A percentile compares a stretch with the other conserved stretches of the same genome.
Evolutionary conservation across 2,888 invertebrate genomes (phyloP).

Genomic region (Zygogramma bicolorata): DNA sequence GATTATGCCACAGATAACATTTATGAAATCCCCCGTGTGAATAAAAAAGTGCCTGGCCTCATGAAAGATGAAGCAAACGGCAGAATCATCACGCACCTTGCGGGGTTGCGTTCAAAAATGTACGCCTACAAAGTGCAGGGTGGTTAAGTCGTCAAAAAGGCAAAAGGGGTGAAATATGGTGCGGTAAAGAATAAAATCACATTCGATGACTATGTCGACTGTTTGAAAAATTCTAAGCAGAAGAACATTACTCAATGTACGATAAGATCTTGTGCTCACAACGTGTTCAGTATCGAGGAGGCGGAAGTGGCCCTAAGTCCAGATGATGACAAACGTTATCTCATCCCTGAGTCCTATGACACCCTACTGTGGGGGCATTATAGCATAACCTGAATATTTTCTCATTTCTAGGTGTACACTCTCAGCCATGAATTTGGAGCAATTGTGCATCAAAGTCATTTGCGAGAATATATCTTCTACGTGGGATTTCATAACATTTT

Average conservation of each 20-base stretch:
- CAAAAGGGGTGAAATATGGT: conserved; percentile 5
- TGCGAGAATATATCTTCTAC: not conserved
- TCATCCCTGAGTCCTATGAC: not conserved
- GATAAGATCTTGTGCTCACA: not conserved
- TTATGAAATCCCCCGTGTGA: conserved; percentile 31
- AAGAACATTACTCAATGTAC: not conserved
- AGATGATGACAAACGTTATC: conserved; percentile 6
- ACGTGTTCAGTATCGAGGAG: conserved; percentile 15
- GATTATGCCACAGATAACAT: conserved; percentile 43
- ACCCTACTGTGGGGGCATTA: conserved; percentile 22
- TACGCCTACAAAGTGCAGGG: conserved; percentile 39
- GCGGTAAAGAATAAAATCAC: conserved; percentile 20
- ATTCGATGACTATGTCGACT: conserved; percentile 14
- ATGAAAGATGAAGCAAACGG: conserved; percentile 58
- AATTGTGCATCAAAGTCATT: not conserved
- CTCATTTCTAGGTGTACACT: not conserved
- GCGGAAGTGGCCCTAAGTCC: conserved; percentile 15
- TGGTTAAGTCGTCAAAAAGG: not conserved
- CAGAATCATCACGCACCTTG: conserved; percentile 52
- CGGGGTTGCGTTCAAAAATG: conserved; percentile 53
- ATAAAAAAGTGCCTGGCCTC: conserved; percentile 49
- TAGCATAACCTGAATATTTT: not conserved
- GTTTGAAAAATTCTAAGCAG: not conserved
- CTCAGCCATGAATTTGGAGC: not conserved
- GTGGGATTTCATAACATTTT: not conserved